A percentile compares a stretch with the other conserved stretches of the same genome.
Conservation (phyloP, 2,113 vertebrate genomes). For the Eubucco bourcierii region DNA sequence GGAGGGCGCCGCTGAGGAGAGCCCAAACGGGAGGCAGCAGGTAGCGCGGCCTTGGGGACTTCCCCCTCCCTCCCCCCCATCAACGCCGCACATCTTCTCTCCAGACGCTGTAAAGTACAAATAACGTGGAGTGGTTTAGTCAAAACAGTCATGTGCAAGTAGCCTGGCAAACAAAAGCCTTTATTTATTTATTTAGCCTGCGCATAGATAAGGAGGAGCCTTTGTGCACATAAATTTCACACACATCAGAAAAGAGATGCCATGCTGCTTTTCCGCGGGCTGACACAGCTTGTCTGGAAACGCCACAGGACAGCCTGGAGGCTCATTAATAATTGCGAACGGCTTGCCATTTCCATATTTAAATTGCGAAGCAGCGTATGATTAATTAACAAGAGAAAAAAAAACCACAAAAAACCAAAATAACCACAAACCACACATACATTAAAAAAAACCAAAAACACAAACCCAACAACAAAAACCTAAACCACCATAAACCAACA, state of each 20-base stretch:
- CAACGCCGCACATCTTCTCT: not conserved
- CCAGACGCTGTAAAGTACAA: not conserved
- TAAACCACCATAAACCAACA: not conserved
- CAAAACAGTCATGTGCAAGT: conserved; percentile 79
- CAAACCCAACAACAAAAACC: no score
- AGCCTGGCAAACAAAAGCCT: conserved; percentile 79
- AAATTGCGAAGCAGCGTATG: conserved; percentile 48
- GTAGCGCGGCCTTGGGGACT: not conserved
- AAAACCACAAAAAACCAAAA: not conserved
- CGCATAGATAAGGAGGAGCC: conserved; percentile 45
- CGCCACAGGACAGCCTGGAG: conserved; percentile 52
- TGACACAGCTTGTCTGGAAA: conserved; percentile 2
- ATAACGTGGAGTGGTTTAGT: not conserved
- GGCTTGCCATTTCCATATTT: conserved; percentile 58
- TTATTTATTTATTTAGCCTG: conserved; percentile 78
- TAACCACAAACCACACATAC: no score
- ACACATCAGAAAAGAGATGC: conserved; percentile 74
- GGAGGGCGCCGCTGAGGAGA: not conserved
- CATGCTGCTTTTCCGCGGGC: conserved; percentile 73
- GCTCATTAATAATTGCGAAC: conserved; percentile 64
- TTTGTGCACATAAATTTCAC: conserved; percentile 75
- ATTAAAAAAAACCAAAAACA: not conserved
- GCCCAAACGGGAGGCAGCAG: not conserved
- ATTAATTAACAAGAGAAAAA: conserved; percentile 58
- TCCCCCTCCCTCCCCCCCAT: not conserved